phyloP scores from a whole-genome alignment of 2,797 vertebrate species.

The Onychomys leucogaster region DNA sequence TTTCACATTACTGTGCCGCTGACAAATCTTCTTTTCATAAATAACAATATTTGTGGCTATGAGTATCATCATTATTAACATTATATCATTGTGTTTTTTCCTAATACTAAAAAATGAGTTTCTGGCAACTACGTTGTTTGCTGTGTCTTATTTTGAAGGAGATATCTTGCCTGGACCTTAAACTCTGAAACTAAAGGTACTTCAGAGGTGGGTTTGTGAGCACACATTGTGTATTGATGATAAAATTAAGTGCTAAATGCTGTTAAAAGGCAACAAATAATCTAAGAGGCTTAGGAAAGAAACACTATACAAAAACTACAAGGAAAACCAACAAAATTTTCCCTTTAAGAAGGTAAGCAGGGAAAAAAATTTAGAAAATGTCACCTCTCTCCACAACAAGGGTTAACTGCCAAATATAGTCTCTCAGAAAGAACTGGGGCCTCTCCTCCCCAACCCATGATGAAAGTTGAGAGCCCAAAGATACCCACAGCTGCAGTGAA shows the following conservation, averaged over 20 bases:
- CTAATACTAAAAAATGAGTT: slow-evolving; percentile 22
- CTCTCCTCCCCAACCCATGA: not conserved
- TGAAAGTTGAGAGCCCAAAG: no score
- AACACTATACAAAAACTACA: not conserved
- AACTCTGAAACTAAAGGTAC: not conserved
- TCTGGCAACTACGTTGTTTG: not conserved
- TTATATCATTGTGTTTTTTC: not conserved
- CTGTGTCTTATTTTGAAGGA: not conserved
- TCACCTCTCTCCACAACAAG: not conserved
- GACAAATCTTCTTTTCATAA: slow-evolving; percentile 16
- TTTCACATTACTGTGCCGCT: not conserved
- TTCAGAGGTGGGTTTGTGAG: not conserved
- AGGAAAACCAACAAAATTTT: slow-evolving; percentile 7
- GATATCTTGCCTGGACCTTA: not conserved
- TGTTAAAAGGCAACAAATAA: slow-evolving; percentile 1
- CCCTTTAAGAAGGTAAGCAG: not conserved
- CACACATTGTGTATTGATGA: not conserved
- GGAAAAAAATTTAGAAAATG: not conserved
- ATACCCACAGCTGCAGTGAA: not conserved
- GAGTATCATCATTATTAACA: not conserved
- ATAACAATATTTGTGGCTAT: slow-evolving; percentile 15
- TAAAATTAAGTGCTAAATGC: slow-evolving; percentile 6
- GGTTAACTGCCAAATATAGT: not conserved
- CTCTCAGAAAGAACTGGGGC: no score
- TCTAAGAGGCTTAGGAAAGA: not conserved